A percentile compares a stretch with the other conserved stretches of the same genome.
Conservation (phyloP, 2,797 vertebrate genomes). For the Argyrosomus regius region DNA sequence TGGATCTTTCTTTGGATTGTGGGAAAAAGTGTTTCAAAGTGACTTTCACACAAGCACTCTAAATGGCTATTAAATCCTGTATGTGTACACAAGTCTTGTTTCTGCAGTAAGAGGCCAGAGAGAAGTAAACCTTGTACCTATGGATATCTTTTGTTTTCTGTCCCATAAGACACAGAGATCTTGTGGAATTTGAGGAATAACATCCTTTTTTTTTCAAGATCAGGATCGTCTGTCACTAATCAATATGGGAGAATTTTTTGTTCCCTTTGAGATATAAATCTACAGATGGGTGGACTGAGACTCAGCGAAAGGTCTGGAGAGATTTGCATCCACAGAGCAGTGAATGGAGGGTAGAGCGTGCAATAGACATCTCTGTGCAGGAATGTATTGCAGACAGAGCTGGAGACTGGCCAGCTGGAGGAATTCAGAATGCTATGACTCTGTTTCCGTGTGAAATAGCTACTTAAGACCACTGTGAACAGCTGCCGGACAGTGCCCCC, state of each 20-base stretch:
- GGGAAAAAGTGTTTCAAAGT: constrained; percentile 88
- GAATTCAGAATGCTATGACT: constrained; percentile 79
- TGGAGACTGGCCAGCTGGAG: constrained; percentile 83
- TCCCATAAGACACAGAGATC: constrained; percentile 12
- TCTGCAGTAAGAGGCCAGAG: constrained; percentile 49
- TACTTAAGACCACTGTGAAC: constrained; percentile 86
- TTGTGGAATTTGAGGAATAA: constrained; percentile 27
- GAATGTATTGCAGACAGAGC: constrained; percentile 72
- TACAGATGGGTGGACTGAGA: constrained; percentile 4
- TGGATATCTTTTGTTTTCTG: constrained; percentile 56
- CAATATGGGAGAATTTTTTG: constrained; percentile 22
- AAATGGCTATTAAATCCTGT: constrained; percentile 83
- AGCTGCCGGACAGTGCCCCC: constrained; percentile 86
- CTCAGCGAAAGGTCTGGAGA: constrained; percentile 26
- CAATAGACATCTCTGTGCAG: constrained; percentile 67
- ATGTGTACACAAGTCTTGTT: constrained; percentile 76
- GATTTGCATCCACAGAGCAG: constrained; percentile 47
- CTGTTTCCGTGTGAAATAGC: constrained; percentile 87
- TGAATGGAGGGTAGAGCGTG: constrained; percentile 52
- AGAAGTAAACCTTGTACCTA: constrained; percentile 34
- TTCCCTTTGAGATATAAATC: constrained; percentile 29
- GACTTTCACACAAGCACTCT: constrained; percentile 87
- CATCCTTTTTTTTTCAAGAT: constrained; percentile 7
- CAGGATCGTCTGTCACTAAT: constrained; percentile 9
- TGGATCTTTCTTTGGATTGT: constrained; percentile 84